Conservation (phyloP, 2,113 vertebrate genomes). For the Rousettus leschenaultii region DNA sequence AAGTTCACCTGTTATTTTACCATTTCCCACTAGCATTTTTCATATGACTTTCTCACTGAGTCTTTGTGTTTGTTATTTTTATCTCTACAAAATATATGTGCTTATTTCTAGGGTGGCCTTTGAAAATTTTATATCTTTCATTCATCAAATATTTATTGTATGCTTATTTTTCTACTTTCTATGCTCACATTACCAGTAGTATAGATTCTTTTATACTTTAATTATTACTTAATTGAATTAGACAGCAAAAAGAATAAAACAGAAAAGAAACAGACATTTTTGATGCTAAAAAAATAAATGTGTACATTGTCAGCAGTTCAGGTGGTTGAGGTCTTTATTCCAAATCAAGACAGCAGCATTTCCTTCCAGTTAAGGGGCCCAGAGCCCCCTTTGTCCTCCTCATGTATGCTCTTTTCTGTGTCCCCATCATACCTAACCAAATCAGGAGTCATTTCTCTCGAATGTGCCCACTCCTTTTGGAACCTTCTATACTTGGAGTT, state of each 20-base stretch:
- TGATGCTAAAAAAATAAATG: not conserved
- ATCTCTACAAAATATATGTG: not conserved
- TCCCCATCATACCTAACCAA: not conserved
- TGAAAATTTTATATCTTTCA: not conserved
- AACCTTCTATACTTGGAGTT: not conserved
- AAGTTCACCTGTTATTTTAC: slow-evolving; percentile 26
- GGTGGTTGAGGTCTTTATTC: not conserved
- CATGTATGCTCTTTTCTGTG: not conserved
- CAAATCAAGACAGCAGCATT: not conserved
- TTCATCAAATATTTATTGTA: not conserved
- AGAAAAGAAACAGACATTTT: not conserved
- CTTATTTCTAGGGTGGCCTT: not conserved
- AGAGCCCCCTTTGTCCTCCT: not conserved
- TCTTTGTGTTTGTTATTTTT: not conserved
- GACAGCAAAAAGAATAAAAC: not conserved
- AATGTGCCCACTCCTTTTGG: not conserved
- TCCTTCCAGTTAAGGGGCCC: not conserved
- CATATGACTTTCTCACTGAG: not conserved
- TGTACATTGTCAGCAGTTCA: not conserved
- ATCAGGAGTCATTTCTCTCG: not conserved
- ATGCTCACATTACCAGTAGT: not conserved
- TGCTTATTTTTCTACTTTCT: not conserved
- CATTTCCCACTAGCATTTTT: slow-evolving; percentile 22
- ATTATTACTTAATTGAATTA: slow-evolving; percentile 17
- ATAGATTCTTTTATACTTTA: not conserved